A percentile compares a stretch with the other conserved stretches of the same genome.
Conservation (phyloP, 1,140 invertebrate species). For the Lepidurus apus region DNA sequence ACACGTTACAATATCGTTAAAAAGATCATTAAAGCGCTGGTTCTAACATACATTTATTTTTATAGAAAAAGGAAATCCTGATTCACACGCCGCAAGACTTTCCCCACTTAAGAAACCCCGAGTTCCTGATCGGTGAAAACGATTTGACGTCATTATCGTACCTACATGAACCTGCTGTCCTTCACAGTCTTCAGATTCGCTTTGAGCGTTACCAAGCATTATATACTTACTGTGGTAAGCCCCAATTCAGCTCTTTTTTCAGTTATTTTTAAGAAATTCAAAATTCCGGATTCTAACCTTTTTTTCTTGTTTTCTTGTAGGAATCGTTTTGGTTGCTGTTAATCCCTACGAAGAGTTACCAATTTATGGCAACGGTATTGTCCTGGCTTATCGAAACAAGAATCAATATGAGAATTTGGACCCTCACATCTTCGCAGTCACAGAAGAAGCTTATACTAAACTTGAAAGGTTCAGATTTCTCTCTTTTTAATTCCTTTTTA, state of each 20-base stretch:
- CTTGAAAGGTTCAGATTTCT: slow-evolving; percentile 64
- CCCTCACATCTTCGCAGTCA: slow-evolving; percentile 97
- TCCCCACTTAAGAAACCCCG: slow-evolving; percentile 88
- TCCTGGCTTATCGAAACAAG: slow-evolving; percentile 77
- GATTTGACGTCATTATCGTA: slow-evolving; percentile 95
- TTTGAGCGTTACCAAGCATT: slow-evolving; percentile 88
- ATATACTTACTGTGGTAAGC: slow-evolving; percentile 92
- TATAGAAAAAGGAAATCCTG: slow-evolving; percentile 48
- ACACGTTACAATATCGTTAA: not conserved
- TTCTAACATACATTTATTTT: not conserved
- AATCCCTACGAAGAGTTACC: slow-evolving; percentile 95
- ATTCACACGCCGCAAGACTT: slow-evolving; percentile 58
- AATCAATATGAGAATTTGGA: slow-evolving; percentile 63
- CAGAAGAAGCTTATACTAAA: slow-evolving; percentile 95
- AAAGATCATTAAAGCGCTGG: slow-evolving; percentile 19
- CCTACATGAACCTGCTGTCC: slow-evolving; percentile 92
- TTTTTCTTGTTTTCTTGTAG: slow-evolving; percentile 41
- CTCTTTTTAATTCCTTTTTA: slow-evolving; percentile 5
- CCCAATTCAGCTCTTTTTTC: slow-evolving; percentile 28
- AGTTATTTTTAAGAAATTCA: not conserved
- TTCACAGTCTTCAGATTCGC: slow-evolving; percentile 90
- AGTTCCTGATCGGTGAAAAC: slow-evolving; percentile 96
- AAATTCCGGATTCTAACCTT: not conserved
- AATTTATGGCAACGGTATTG: slow-evolving; percentile 92
- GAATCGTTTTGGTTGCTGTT: slow-evolving; percentile 94